Evolutionary conservation across 2,888 invertebrate species (phyloP).

Genomic region (Alviniconcha strummeri): DNA sequence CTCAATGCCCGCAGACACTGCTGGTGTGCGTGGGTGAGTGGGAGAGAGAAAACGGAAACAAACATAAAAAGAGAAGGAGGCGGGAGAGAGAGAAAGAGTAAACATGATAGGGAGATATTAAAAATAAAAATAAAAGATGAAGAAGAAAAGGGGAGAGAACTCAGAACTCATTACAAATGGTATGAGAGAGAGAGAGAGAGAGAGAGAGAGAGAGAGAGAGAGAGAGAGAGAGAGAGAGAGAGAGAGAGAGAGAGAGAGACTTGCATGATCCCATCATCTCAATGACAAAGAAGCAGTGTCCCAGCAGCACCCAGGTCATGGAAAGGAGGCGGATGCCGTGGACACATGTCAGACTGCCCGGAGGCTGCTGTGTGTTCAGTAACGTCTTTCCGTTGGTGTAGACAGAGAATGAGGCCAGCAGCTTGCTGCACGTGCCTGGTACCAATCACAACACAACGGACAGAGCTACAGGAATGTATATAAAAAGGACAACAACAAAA

Average conservation of each 20-base stretch:
- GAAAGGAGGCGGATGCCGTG: constrained; percentile 80
- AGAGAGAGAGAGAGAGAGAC: not conserved
- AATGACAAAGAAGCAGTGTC: constrained; percentile 49
- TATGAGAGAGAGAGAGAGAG: no score
- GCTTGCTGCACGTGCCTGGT: not conserved
- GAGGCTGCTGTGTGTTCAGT: constrained; percentile 45
- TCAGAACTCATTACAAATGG: no score
- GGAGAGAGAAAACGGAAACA: no score
- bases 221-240: not conserved
- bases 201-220: not conserved
- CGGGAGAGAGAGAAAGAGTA: no score
- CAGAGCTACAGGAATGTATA: not conserved
- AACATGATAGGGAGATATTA: no score
- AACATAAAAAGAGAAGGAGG: no score
- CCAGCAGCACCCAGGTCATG: constrained; percentile 68
- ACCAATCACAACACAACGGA: not conserved
- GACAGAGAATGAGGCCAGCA: constrained; percentile 53
- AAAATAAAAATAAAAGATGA: no score
- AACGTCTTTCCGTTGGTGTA: constrained; percentile 54
- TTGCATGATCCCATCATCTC: not conserved
- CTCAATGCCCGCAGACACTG: no score
- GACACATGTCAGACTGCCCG: constrained; percentile 78
- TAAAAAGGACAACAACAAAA: no score
- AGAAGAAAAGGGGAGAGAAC: no score
- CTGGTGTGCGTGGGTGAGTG: no score